phyloP scores from a whole-genome alignment of 1,140 invertebrate species.

The Reticulitermes speratus region DNA sequence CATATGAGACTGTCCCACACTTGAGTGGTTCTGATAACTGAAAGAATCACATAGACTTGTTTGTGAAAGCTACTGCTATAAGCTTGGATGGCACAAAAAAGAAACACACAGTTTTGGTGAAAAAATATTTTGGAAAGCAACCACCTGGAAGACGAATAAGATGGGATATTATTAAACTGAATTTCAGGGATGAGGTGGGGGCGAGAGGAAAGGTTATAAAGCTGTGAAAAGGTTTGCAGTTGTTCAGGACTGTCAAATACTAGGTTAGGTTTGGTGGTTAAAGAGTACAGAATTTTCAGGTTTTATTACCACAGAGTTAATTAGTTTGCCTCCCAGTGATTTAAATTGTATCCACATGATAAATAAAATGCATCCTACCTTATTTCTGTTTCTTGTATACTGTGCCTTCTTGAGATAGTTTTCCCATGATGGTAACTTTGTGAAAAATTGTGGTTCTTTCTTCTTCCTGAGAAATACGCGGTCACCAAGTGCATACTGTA shows the following conservation, averaged over 20 bases:
- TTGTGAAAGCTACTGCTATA: too few relatives aligned
- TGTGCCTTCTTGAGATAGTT: constrained; percentile 66
- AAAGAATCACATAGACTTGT: too few relatives aligned
- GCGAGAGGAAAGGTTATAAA: too few relatives aligned
- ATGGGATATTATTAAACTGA: too few relatives aligned
- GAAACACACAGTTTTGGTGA: too few relatives aligned
- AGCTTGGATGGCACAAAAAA: too few relatives aligned
- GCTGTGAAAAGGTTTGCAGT: not conserved
- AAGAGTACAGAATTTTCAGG: not conserved
- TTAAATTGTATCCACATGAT: not conserved
- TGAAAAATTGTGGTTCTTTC: constrained; percentile 67
- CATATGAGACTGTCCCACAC: too few relatives aligned
- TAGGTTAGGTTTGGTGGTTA: too few relatives aligned
- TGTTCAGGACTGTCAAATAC: not conserved
- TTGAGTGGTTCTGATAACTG: too few relatives aligned
- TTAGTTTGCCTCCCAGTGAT: not conserved
- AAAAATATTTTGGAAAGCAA: too few relatives aligned
- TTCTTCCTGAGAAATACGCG: constrained; percentile 67
- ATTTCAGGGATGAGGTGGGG: too few relatives aligned
- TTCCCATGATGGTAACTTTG: constrained; percentile 60
- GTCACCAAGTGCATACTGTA: constrained; percentile 71
- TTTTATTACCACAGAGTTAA: not conserved
- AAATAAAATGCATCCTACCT: constrained; percentile 50
- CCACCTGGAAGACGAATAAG: too few relatives aligned
- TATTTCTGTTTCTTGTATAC: constrained; percentile 63